Evolutionary conservation across 2,797 vertebrate genomes (phyloP), one percentile per base, ranked within the genome.

Genomic region (Acipenser transmontanus): DNA sequence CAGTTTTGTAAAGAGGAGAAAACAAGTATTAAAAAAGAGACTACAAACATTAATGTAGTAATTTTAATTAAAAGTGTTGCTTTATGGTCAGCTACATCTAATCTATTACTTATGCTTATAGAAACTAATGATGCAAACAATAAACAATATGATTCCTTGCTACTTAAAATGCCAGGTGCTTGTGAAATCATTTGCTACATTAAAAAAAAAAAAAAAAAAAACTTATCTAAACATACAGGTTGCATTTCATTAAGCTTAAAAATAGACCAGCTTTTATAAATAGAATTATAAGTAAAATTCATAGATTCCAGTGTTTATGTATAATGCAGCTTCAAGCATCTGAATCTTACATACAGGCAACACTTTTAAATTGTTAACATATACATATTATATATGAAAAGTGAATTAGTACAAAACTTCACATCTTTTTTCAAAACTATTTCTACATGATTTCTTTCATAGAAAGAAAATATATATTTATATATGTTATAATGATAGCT

Each of bases 381-480:
- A 71, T 65, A 68, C 71, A 77, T 78, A 73, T 81, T 69, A 68
- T 11, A 70, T 54, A 63, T 62, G 2, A 63, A 6, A 67, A 74
- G 76, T 75, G 64, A 84, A 85, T 86, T 82, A 85, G 77, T 81
- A 83, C 66, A 84, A 85, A 88, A 88, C 80, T 82, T 91, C 87
- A 89, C 81, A 84, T 71, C 57, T 68, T 78, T 75, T 56, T 79
- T 81, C 77, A 72, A 87, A 87, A 84, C 82, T 90, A 91, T 82
- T 76, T 70, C 83, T 86, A 86, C 86, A 83, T 83, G 70, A 82
- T 87, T 88, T 97, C 95, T 96, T 97, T 97, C 94, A 96, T 75
- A 93, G 95, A 98, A 97, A 98, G 95, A 97, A 94, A 93, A 87
- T 72, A 85, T 71, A 73, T 63, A 76, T 74, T 85, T 76, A 83